These are phyloP conservation scores for Pseudachorutes palmiensis DNA, from an alignment of 1,140 invertebrate species.

Conservation along the genomic window DNA sequence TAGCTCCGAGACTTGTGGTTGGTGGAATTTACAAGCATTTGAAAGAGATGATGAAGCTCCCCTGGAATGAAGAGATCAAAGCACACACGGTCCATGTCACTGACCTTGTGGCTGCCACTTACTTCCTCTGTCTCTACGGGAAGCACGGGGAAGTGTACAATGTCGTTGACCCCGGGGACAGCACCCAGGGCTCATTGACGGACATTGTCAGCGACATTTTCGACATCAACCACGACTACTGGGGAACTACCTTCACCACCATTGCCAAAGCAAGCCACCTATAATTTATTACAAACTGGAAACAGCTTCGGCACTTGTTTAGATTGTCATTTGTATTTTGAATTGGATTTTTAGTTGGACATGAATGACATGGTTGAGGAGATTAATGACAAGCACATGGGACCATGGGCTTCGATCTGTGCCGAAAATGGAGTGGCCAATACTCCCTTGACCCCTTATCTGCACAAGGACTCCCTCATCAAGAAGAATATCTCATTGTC, in stretches of 20 bases:
- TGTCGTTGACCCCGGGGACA: slow-evolving; percentile 69
- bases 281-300: too few relatives aligned
- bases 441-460: slow-evolving; percentile 76
- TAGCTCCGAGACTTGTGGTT: slow-evolving; percentile 72
- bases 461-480: slow-evolving; percentile 68
- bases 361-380: slow-evolving; percentile 71
- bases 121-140: slow-evolving; percentile 51
- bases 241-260: slow-evolving; percentile 66
- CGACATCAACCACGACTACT: slow-evolving; percentile 76
- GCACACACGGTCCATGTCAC: slow-evolving; percentile 80
- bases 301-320: too few relatives aligned
- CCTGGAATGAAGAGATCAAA: slow-evolving; percentile 74
- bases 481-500: slow-evolving; percentile 70
- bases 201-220: slow-evolving; percentile 72
- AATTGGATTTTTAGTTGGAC: slow-evolving; percentile 57
- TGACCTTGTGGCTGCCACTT: slow-evolving; percentile 71
- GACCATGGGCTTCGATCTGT: slow-evolving; percentile 79
- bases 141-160: slow-evolving; percentile 55
- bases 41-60: slow-evolving; percentile 79
- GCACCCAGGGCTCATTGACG: slow-evolving; percentile 72
- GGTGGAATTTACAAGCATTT: slow-evolving; percentile 80
- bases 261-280: slow-evolving; percentile 63
- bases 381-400: slow-evolving; percentile 84
- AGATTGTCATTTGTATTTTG: too few relatives aligned
- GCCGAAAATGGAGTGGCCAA: slow-evolving; percentile 63